A percentile compares a stretch with the other conserved stretches of the same genome.
These are phyloP conservation scores for Malurus leucopterus DNA, from an alignment of 2,797 vertebrate genomes.

Conservation along the genomic window DNA sequence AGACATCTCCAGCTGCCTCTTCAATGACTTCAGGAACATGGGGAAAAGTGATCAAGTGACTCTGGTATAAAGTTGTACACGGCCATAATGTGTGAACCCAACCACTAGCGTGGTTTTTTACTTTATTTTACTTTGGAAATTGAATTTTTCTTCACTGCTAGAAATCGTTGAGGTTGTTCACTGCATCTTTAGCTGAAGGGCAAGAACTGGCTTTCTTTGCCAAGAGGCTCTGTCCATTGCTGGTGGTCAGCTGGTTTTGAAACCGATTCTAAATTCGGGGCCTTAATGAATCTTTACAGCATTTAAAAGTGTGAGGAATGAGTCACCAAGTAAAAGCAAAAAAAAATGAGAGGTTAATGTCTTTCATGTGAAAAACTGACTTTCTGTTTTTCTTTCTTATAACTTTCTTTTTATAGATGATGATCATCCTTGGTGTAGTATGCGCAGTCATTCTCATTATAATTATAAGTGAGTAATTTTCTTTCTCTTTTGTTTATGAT, in stretches of 20 bases:
- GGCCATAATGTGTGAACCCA: background rate
- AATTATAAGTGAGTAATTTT: constrained; percentile 71
- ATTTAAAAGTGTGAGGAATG: background rate
- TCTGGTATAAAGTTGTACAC: background rate
- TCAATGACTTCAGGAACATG: background rate
- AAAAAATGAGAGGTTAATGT: background rate
- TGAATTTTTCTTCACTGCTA: background rate
- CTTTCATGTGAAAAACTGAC: constrained; percentile 6
- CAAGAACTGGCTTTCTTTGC: background rate
- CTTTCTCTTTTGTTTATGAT: constrained; percentile 28
- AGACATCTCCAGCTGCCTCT: background rate
- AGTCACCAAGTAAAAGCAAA: background rate
- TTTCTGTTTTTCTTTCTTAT: constrained; percentile 13
- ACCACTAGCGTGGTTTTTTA: background rate
- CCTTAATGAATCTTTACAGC: background rate
- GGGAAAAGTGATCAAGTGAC: background rate
- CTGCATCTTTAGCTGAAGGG: background rate
- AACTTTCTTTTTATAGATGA: constrained; percentile 66
- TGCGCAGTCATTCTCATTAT: constrained; percentile 71
- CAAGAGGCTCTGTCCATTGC: background rate
- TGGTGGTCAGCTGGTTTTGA: background rate
- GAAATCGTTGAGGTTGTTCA: background rate
- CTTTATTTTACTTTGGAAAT: background rate
- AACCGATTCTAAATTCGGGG: background rate
- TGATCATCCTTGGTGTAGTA: constrained; percentile 72